Evolutionary conservation across 2,797 vertebrate species (phyloP), one percentile per base, ranked within the genome.

Genomic region (Galago senegalensis): DNA sequence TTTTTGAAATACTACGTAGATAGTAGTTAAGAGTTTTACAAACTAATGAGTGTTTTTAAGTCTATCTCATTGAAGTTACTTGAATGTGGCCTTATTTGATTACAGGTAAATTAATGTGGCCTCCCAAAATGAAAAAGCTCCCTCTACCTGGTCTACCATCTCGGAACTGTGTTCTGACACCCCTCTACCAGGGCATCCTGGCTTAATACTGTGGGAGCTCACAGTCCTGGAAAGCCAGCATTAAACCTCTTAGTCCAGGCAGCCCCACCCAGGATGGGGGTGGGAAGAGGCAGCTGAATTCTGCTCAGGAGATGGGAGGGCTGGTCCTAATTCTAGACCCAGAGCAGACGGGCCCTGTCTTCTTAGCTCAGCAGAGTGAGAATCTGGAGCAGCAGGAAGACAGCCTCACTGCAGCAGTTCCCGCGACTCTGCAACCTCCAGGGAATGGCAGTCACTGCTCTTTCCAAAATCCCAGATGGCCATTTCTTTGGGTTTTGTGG

Each of bases 291-390:
- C 87, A 91, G 94, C 93, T 98, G 98, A 98, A 97, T 95, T 97
- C 97, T 91, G 92, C 93, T 98, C 98, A 98, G 98, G 97, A 98
- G 97, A 98, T 98, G 98, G 97, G 97, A 98, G 97, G 97, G 98
- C 97, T 95, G 97, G 95, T 96, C 97, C 92, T 6, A 0, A 88
- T 73, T 95, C 67, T 97, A 96, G 97, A 97, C 96, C n/a, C 34
- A 43, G 91, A 95, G 61, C 90, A 96, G 89, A 95, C 75, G 65
- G 8, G 65, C 96, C 87, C 53, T 6, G 63, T 77, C 56, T 93
- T 81, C 95, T 58, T 5, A 0, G 23, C 75, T 91, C 97, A 88
- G 67, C 94, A 92, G 63, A 31, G 43, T 93, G 79, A 94, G 93
- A 53, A 65, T 61, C 0, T 56, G 86, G 49, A 63, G 27, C 65